Conservation (phyloP, 1,140 invertebrate genomes). For the Heliothis subflexa region DNA sequence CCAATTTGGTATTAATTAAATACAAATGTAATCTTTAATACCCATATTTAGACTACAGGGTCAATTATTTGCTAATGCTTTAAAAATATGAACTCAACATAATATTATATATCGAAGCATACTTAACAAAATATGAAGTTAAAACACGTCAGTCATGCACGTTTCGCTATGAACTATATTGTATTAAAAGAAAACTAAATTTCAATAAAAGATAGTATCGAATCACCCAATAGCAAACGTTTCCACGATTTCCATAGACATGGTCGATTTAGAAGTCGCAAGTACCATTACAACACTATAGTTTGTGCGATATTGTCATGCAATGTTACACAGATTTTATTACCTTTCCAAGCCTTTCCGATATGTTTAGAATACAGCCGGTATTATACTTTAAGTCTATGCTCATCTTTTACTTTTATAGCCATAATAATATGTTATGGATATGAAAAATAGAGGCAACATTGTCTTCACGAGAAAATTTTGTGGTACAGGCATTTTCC, state of each 20-base stretch:
- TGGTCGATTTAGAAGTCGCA: constrained; percentile 9
- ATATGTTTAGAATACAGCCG: constrained; percentile 14
- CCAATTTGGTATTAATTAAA: no score
- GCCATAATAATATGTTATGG: constrained; percentile 14
- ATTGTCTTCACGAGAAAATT: background rate
- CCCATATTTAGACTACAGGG: no score
- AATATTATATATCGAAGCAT: no score
- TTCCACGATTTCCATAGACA: background rate
- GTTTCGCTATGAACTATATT: background rate
- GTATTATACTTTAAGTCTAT: background rate
- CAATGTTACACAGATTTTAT: constrained; percentile 19
- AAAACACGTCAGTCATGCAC: no score
- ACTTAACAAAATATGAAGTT: no score
- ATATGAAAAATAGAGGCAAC: background rate
- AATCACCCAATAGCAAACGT: background rate
- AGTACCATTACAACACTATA: constrained; percentile 9
- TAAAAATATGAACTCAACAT: no score
- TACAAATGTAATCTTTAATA: no score
- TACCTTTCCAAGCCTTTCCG: background rate
- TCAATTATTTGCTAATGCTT: no score
- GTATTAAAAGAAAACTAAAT: background rate
- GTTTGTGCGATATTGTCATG: constrained; percentile 33
- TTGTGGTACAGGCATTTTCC: background rate
- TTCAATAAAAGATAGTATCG: background rate
- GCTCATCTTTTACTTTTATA: constrained; percentile 33